Evolutionary conservation across 2,888 invertebrate genomes (phyloP), one percentile per base, ranked within the genome.

Genomic region (Clistopyga incitator): DNA sequence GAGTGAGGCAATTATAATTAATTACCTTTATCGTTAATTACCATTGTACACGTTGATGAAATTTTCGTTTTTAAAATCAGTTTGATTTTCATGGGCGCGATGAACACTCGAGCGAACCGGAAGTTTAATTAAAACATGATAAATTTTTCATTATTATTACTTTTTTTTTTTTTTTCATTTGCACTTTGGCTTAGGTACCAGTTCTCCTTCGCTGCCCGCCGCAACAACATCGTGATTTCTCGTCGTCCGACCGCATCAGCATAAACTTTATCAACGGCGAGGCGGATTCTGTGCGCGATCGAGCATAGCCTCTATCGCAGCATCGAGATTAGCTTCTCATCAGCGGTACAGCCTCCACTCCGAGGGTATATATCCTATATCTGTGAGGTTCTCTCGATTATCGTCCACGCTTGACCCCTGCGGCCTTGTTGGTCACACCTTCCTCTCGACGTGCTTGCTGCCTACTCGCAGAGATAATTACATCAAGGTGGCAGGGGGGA

Each of bases 381-480:
- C 13, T 56, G 25, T 15, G 13, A 1, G 25, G 56, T 25, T 56
- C 56, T 50, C 54, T 77, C 72, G 75, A 47, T 25, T 70, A 76
- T 85, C 84, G 82, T 82, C 82, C 78, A 82, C 81, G 78, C 84
- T 88, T 86, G 87, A 87, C 87, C 86, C 81, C 34, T 42, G 83
- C 88, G 89, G 87, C 89, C 89, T 89, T 89, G 89, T 45, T 61
- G 76, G 89, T 89, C 86, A 86, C 87, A 81, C 86, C 86, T 86
- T 84, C 86, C 79, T 81, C 86, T 82, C 78, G 79, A 85, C 86
- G 85, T 81, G 85, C 85, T 74, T 67, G 47, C 38, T 84, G 74
- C 78, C 84, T 23, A 76, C 84, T 79, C 81, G 23, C n/a, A 61
- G 1, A 45, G 70, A 64, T 78, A 71, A 79, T 81, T 61, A 47